Percentiles rank a stretch among this genome's conserved stretches.
phyloP scores from a whole-genome alignment of 2,888 invertebrate species.

The Erebia palarica region DNA sequence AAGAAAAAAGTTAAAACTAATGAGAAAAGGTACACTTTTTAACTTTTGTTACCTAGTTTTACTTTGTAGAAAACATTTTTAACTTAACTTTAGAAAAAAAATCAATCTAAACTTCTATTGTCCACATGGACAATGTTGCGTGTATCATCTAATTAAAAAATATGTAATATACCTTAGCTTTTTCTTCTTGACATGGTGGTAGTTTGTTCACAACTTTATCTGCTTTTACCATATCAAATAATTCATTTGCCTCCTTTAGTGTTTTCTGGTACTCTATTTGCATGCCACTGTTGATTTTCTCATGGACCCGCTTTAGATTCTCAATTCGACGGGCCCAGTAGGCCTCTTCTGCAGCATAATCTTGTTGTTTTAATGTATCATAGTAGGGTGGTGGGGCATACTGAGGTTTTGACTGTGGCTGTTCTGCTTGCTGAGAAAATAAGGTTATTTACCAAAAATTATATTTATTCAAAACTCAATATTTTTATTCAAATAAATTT shows the following conservation, averaged over 20 bases:
- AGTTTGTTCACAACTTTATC: conserved; percentile 65
- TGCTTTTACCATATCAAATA: conserved; percentile 62
- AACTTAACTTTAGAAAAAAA: too few species aligned
- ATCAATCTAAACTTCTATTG: too few species aligned
- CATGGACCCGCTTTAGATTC: conserved; percentile 67
- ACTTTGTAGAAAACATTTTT: too few species aligned
- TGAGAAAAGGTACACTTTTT: background rate
- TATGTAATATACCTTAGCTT: conserved; percentile 62
- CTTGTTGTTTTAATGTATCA: conserved; percentile 57
- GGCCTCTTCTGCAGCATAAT: conserved; percentile 69
- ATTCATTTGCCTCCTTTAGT: conserved; percentile 69
- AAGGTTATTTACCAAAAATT: too few species aligned
- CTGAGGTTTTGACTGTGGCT: conserved; percentile 55
- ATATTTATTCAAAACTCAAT: too few species aligned
- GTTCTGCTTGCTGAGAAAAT: conserved; percentile 63
- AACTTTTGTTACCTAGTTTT: too few species aligned
- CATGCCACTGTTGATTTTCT: conserved; percentile 72
- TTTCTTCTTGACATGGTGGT: conserved; percentile 75
- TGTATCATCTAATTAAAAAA: too few species aligned
- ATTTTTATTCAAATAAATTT: too few species aligned
- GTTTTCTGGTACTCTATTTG: conserved; percentile 72
- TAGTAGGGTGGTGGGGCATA: conserved; percentile 54
- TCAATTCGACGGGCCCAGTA: conserved; percentile 76
- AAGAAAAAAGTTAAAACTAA: conserved; percentile 38
- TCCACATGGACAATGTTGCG: too few species aligned